phyloP scores from a whole-genome alignment of 2,888 invertebrate genomes.

The Abscondita cerata region DNA sequence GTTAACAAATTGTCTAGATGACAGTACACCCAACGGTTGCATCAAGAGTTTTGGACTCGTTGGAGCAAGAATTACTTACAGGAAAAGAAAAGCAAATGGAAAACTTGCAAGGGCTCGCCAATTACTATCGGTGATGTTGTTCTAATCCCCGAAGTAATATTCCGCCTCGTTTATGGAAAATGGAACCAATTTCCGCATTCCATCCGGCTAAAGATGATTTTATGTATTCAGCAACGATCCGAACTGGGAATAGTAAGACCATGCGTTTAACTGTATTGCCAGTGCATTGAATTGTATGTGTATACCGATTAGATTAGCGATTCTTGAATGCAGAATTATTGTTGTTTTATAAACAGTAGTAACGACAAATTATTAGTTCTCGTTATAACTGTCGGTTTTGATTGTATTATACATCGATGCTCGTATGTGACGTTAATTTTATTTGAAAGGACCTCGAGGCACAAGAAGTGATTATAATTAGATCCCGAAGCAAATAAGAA shows the following conservation, averaged over 20 bases:
- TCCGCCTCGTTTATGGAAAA: neutral
- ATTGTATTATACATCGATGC: too few species aligned
- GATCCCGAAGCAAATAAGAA: too few species aligned
- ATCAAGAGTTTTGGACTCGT: neutral
- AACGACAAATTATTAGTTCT: too few species aligned
- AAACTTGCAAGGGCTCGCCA: neutral
- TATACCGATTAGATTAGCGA: too few species aligned
- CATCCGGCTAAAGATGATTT: too few species aligned
- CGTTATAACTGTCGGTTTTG: too few species aligned
- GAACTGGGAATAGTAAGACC: neutral
- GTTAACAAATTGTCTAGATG: too few species aligned
- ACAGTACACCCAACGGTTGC: neutral
- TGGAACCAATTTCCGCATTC: neutral
- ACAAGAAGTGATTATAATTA: too few species aligned
- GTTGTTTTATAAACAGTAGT: too few species aligned
- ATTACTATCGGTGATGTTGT: neutral
- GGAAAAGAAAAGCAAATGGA: neutral
- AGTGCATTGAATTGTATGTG: neutral
- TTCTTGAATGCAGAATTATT: too few species aligned
- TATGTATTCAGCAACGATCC: neutral
- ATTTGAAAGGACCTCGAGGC: too few species aligned
- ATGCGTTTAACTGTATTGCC: neutral
- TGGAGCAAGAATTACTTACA: neutral
- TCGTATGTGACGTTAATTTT: too few species aligned
- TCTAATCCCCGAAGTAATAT: neutral